Evolutionary conservation across 2,888 invertebrate genomes (phyloP).

Genomic region (Metallyticus violacea): DNA sequence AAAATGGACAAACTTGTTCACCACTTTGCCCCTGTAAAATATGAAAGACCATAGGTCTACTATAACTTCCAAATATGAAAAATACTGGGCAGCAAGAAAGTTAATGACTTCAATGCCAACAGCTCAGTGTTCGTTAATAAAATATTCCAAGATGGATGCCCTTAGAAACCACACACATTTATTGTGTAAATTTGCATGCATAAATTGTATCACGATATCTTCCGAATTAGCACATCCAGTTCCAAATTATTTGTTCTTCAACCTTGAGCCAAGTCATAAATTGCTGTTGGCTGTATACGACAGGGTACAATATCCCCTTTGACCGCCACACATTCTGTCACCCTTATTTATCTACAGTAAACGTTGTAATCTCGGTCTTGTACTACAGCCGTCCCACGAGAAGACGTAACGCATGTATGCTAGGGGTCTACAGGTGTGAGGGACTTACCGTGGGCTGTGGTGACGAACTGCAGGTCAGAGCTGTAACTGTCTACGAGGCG

Average conservation of each 20-base stretch:
- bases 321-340: not conserved
- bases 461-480: constrained; percentile 41
- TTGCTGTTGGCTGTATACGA: not conserved
- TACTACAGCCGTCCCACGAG: not conserved
- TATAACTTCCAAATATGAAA: too few species aligned
- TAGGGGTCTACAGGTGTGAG: not conserved
- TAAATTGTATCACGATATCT: too few species aligned
- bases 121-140: too few species aligned
- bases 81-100: too few species aligned
- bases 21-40: too few species aligned
- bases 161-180: too few species aligned
- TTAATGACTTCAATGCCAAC: too few species aligned
- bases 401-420: not conserved
- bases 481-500: constrained; percentile 45
- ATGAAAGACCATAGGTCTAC: too few species aligned
- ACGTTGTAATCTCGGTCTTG: not conserved
- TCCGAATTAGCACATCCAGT: too few species aligned
- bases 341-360: not conserved
- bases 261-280: not conserved
- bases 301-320: not conserved
- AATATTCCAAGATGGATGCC: too few species aligned
- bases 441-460: constrained; percentile 45
- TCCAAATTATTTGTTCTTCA: not conserved
- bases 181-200: too few species aligned
- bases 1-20: too few species aligned